phyloP scores from a whole-genome alignment of 1,140 invertebrate species.

The Rhagoletis pomonella region DNA sequence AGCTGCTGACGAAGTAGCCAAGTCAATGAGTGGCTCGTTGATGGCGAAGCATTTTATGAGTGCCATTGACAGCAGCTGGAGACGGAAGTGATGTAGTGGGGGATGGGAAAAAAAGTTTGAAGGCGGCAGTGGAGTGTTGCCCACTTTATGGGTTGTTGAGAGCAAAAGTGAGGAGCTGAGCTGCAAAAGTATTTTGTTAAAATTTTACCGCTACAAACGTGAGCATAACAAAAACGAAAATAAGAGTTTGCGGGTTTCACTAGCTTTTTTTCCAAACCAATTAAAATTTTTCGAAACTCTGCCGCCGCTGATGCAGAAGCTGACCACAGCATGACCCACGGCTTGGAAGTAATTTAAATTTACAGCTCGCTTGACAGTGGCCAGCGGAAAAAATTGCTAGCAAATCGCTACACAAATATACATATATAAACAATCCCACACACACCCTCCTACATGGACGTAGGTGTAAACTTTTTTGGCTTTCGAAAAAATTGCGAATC shows the following conservation, averaged over 20 bases:
- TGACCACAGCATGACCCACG: not conserved
- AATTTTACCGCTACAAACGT: not conserved
- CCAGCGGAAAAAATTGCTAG: not conserved
- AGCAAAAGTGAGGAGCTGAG: not conserved
- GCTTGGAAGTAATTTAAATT: constrained; percentile 14
- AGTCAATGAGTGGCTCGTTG: constrained; percentile 22
- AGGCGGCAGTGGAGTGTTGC: not conserved
- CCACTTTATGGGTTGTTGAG: not conserved
- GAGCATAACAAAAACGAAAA: not conserved
- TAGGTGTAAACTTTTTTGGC: not conserved
- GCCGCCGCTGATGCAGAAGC: not conserved
- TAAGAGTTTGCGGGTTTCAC: not conserved
- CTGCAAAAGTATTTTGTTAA: not conserved
- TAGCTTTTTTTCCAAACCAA: not conserved
- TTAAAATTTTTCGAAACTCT: constrained; percentile 20
- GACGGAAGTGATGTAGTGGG: not conserved
- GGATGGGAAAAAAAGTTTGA: not conserved
- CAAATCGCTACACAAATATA: not conserved
- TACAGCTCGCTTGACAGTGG: not conserved
- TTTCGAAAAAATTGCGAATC: not conserved
- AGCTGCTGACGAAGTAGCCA: not conserved
- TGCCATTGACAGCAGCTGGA: constrained; percentile 7
- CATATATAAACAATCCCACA: not conserved
- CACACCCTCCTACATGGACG: not conserved
- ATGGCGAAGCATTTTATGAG: constrained; percentile 13